phyloP scores from a whole-genome alignment of 35 echinoderm and acorn worm species.

The Ophioderma brevispina region DNA sequence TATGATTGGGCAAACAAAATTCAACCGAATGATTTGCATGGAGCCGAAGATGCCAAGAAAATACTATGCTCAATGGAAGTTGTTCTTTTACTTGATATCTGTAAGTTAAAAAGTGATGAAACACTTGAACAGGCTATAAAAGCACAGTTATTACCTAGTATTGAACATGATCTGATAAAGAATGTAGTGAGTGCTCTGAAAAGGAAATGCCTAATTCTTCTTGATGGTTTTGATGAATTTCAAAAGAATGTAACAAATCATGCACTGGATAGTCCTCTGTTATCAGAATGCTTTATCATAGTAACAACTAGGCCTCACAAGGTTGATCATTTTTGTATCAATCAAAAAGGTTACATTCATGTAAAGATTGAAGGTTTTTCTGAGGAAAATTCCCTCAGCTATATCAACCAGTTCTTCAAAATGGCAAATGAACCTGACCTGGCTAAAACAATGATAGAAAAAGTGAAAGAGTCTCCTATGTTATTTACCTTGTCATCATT shows the following conservation, averaged over 20 bases:
- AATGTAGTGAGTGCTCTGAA: neutral
- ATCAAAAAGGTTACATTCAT: neutral
- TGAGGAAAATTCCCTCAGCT: neutral
- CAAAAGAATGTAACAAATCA: neutral
- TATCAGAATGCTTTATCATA: neutral
- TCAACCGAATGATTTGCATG: too few relatives aligned
- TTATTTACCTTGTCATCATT: neutral
- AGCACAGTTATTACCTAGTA: neutral
- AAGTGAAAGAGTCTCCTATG: neutral
- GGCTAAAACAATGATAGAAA: neutral
- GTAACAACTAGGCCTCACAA: slow-evolving; percentile 9
- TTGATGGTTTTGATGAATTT: slow-evolving; percentile 25
- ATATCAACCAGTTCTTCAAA: neutral
- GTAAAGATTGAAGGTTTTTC: neutral
- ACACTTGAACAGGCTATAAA: neutral
- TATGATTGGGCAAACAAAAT: slow-evolving; percentile 18
- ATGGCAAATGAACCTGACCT: neutral
- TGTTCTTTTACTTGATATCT: too few relatives aligned
- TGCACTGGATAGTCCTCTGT: neutral
- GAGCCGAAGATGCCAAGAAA: too few relatives aligned
- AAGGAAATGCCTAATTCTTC: neutral
- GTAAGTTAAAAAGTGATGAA: neutral
- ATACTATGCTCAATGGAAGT: too few relatives aligned
- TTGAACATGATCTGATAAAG: neutral
- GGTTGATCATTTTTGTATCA: neutral